phyloP scores from a whole-genome alignment of 2,888 invertebrate species.

The Dugesia japonica region DNA sequence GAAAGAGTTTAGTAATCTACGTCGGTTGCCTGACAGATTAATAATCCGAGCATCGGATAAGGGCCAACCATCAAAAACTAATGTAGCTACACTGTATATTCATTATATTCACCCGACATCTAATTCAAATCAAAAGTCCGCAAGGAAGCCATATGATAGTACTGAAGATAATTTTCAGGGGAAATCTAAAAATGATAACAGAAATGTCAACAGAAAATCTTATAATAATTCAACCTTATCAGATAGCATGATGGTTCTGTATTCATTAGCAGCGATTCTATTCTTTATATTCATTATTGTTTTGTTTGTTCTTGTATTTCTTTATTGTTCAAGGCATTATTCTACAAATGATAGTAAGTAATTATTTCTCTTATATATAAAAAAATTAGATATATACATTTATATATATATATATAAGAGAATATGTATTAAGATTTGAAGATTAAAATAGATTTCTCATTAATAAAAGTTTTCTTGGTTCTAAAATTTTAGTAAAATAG shows the following conservation, averaged over 20 bases:
- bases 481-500: no score
- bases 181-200: neutral
- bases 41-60: neutral
- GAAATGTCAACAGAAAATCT: neutral
- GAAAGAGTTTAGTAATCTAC: neutral
- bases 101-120: neutral
- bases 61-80: neutral
- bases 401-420: no score
- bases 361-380: no score
- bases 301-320: neutral
- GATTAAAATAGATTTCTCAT: no score
- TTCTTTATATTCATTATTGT: neutral
- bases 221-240: neutral
- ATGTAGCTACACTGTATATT: neutral
- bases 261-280: neutral
- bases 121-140: neutral
- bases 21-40: neutral
- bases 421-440: no score
- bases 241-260: neutral
- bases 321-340: neutral
- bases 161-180: neutral
- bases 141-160: neutral
- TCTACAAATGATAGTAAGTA: neutral
- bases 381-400: no score
- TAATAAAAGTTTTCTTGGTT: no score